phyloP scores from a whole-genome alignment of 2,113 vertebrate genomes.

The Pygoscelis adeliae region DNA sequence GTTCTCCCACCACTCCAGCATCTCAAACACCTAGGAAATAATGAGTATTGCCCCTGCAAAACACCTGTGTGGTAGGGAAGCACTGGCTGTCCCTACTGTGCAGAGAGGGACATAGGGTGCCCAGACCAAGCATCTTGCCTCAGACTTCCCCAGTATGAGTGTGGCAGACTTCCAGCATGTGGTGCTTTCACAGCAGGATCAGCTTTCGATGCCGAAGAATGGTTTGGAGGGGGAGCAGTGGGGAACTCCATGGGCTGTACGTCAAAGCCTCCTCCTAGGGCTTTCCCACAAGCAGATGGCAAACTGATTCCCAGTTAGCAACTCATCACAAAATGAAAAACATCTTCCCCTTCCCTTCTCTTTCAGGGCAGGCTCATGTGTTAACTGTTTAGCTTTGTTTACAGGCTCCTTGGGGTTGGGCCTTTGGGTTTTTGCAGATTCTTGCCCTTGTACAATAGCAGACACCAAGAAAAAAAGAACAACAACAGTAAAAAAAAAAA shows the following conservation, averaged over 20 bases:
- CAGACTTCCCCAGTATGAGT: not conserved
- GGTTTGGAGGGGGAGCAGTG: not conserved
- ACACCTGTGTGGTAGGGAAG: not conserved
- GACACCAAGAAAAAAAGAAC: not conserved
- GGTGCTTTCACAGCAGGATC: slow-evolving; percentile 28
- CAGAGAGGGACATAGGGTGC: not conserved
- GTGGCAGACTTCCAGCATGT: not conserved
- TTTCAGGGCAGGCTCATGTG: not conserved
- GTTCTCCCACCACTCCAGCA: not conserved
- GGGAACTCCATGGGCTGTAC: not conserved
- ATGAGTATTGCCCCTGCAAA: not conserved
- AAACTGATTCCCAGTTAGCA: slow-evolving; percentile 4
- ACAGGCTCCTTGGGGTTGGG: not conserved
- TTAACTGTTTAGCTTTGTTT: not conserved
- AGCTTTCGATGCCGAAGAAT: not conserved
- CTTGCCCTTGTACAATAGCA: not conserved
- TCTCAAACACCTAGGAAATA: not conserved
- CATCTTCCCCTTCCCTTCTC: not conserved
- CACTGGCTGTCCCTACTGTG: not conserved
- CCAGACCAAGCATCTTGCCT: not conserved
- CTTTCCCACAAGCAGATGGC: slow-evolving; percentile 34
- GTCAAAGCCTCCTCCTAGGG: slow-evolving; percentile 4
- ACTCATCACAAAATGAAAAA: slow-evolving; percentile 26
- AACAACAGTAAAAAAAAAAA: not conserved
- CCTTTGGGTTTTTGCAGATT: not conserved